Evolutionary conservation across 2,797 vertebrate species (phyloP).

Genomic region (Forpus xanthops): DNA sequence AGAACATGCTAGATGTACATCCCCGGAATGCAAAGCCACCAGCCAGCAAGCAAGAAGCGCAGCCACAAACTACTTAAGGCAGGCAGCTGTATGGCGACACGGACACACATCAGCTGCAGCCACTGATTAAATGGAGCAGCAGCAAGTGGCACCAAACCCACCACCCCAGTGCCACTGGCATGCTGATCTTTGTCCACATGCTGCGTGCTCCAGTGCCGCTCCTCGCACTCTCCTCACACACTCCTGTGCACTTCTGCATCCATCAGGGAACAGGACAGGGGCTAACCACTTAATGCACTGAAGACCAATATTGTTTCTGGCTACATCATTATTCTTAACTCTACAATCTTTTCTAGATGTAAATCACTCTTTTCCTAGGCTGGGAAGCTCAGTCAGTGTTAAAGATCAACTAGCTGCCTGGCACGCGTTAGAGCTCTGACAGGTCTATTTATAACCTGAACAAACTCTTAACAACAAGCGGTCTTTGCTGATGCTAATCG

Average conservation of each 20-base stretch:
- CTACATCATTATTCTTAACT: neutral
- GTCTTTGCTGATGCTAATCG: neutral
- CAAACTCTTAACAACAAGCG: neutral
- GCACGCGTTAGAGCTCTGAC: neutral
- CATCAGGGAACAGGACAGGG: neutral
- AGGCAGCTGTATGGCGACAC: neutral
- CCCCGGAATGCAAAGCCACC: neutral
- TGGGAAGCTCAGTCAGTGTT: neutral
- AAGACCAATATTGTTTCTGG: neutral
- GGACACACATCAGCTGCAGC: neutral
- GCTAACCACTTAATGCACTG: neutral
- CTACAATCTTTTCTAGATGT: neutral
- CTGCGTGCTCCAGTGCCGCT: rapidly evolving
- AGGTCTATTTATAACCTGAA: neutral
- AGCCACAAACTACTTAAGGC: neutral
- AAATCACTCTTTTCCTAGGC: neutral
- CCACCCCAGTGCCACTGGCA: rapidly evolving
- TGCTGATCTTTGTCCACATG: rapidly evolving
- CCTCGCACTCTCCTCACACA: neutral
- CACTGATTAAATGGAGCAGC: neutral
- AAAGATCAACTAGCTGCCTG: conserved; percentile 3
- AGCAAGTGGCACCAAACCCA: rapidly evolving
- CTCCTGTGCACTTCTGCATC: rapidly evolving
- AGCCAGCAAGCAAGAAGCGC: neutral
- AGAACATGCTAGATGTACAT: neutral